A percentile compares a stretch with the other conserved stretches of the same genome.
phyloP scores from a whole-genome alignment of 2,888 invertebrate species.

The Tortrix viridana region DNA sequence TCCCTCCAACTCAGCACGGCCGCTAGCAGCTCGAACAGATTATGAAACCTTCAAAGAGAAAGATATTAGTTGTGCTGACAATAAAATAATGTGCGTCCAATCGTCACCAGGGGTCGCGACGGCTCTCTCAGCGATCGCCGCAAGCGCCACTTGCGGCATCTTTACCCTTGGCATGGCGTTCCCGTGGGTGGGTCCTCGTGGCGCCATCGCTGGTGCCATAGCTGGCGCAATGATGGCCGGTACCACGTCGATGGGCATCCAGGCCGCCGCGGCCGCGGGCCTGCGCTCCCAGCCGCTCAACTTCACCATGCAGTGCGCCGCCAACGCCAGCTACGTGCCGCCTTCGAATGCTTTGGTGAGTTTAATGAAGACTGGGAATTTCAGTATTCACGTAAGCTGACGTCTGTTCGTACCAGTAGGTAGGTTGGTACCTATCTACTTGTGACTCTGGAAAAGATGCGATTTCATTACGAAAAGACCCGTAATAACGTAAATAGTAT shows the following conservation, averaged over 20 bases:
- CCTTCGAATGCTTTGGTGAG: conserved; percentile 68
- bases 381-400: too few species aligned
- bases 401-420: too few species aligned
- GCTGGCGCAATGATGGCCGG: conserved; percentile 86
- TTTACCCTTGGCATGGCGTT: conserved; percentile 93
- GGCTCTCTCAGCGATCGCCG: conserved; percentile 92
- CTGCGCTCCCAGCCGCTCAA: conserved; percentile 76
- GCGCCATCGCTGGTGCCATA: conserved; percentile 85
- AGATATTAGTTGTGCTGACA: too few species aligned
- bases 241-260: conserved; percentile 87
- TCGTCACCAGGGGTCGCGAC: conserved; percentile 83
- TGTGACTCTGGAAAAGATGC: too few species aligned
- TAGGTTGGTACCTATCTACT: too few species aligned
- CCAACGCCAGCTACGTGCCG: conserved; percentile 58
- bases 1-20: too few species aligned
- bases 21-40: too few species aligned
- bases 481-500: too few species aligned
- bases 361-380: not conserved
- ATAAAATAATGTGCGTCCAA: too few species aligned
- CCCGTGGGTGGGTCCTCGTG: conserved; percentile 90
- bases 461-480: too few species aligned
- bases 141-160: conserved; percentile 92
- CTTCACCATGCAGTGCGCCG: conserved; percentile 56
- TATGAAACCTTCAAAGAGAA: too few species aligned
- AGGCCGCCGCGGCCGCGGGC: conserved; percentile 86